Evolutionary conservation across 2,888 invertebrate species (phyloP).

Genomic region (Agrotis exclamationis): DNA sequence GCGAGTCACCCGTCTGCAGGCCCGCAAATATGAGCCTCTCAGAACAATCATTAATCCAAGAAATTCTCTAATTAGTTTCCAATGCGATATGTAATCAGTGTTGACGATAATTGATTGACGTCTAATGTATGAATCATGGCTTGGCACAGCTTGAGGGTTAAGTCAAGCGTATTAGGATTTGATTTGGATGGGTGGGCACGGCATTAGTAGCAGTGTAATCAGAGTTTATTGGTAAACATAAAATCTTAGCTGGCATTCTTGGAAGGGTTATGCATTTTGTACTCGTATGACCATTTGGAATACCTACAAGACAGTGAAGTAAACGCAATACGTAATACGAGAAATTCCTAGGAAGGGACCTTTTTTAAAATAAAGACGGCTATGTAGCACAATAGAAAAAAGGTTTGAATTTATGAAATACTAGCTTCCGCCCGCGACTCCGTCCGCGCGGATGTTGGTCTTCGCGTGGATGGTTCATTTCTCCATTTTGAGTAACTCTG

Average conservation of each 20-base stretch:
- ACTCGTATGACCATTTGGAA: too few relatives aligned
- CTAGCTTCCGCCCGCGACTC: too few relatives aligned
- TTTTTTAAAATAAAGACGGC: too few relatives aligned
- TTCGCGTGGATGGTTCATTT: too few relatives aligned
- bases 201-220: neutral
- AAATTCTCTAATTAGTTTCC: constrained; percentile 52
- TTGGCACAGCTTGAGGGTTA: constrained; percentile 30
- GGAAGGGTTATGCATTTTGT: neutral
- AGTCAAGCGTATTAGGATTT: constrained; percentile 13
- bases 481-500: too few relatives aligned
- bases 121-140: constrained; percentile 47
- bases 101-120: constrained; percentile 46
- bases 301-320: too few relatives aligned
- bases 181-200: constrained; percentile 39
- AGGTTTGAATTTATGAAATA: too few relatives aligned
- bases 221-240: neutral
- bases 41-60: constrained; percentile 31
- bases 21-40: neutral
- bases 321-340: too few relatives aligned
- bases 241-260: neutral
- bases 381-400: too few relatives aligned
- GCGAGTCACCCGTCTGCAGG: too few relatives aligned
- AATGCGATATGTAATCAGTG: constrained; percentile 39
- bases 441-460: too few relatives aligned
- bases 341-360: too few relatives aligned